Evolutionary conservation across 2,113 vertebrate genomes (phyloP), one percentile per base, ranked within the genome.

Genomic region (Empidonax traillii): DNA sequence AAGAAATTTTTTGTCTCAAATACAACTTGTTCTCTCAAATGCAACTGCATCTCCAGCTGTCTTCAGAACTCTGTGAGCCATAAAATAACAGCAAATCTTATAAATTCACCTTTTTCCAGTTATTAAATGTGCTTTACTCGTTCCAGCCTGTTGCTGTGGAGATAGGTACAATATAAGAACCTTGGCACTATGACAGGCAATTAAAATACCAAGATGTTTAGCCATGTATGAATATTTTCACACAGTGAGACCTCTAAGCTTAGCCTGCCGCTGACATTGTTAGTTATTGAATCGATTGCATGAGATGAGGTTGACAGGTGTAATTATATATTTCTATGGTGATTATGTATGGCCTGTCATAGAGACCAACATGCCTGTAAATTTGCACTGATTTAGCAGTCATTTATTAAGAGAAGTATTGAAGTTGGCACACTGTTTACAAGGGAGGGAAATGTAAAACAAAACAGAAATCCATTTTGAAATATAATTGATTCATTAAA

Each of bases 321-420:
- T 98, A 99, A 99, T 99, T 98, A 98, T 98, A 93, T 98, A 98
- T 98, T 98, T 98, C 97, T 97, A 39, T 98, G 97, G 97, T 98
- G 98, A 99, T 98, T 98, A 98, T 98, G 94, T 97, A 96, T 87
- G 95, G 96, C 97, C 96, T 98, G 98, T 98, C 98, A 97, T 97
- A 90, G 97, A 98, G 98, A 98, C 95, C 97, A 98, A 97, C 95
- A 79, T 98, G 97, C 94, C 96, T 97, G 98, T 97, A 98, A 97
- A 97, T 98, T 98, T 97, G 97, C 87, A 46, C 89, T 98, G 93
- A 97, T 95, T 98, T 97, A 97, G 95, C 72, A 97, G 93, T 95
- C 96, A 96, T 96, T 98, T 97, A 93, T 96, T 89, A 89, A 96
- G 96, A 96, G 96, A 98, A 98, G 97, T 96, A 97, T 97, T 94